phyloP scores from a whole-genome alignment of 2,888 invertebrate species.

The Horisme vitalbata region DNA sequence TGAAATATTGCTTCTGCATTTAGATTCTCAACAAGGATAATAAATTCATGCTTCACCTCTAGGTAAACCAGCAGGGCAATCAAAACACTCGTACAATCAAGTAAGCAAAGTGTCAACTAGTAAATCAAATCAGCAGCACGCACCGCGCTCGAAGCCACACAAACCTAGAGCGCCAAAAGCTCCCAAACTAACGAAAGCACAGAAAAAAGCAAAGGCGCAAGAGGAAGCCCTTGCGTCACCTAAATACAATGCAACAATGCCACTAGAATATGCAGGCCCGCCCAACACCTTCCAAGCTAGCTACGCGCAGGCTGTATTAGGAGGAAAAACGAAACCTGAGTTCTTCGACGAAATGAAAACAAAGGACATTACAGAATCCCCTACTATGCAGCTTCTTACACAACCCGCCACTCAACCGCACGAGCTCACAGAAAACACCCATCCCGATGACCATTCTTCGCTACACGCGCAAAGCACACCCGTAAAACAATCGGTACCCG shows the following conservation, averaged over 20 bases:
- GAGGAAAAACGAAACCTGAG: conserved; percentile 62
- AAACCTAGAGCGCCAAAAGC: conserved; percentile 60
- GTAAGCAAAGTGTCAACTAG: conserved; percentile 79
- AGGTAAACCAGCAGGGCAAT: conserved; percentile 77
- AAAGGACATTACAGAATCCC: conserved; percentile 63
- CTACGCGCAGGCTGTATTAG: conserved; percentile 71
- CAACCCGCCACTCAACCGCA: conserved; percentile 66
- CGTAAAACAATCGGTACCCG: conserved; percentile 49
- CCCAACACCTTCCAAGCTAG: conserved; percentile 76
- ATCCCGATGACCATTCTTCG: conserved; percentile 57
- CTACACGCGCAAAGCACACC: conserved; percentile 61
- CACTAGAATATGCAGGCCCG: conserved; percentile 63
- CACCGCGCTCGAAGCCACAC: conserved; percentile 51
- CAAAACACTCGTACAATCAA: conserved; percentile 79
- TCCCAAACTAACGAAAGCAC: conserved; percentile 49
- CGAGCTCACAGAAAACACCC: conserved; percentile 56
- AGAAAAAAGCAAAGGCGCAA: conserved; percentile 58
- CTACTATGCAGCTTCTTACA: conserved; percentile 67
- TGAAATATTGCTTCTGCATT: not conserved
- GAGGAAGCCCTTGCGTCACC: no score
- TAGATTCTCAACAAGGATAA: not conserved
- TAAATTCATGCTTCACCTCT: conserved; percentile 25
- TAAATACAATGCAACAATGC: conserved; percentile 54
- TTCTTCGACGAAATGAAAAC: conserved; percentile 63
- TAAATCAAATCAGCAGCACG: conserved; percentile 68